Conservation (phyloP, 2,113 vertebrate species). For the Catharus bicknelli region DNA sequence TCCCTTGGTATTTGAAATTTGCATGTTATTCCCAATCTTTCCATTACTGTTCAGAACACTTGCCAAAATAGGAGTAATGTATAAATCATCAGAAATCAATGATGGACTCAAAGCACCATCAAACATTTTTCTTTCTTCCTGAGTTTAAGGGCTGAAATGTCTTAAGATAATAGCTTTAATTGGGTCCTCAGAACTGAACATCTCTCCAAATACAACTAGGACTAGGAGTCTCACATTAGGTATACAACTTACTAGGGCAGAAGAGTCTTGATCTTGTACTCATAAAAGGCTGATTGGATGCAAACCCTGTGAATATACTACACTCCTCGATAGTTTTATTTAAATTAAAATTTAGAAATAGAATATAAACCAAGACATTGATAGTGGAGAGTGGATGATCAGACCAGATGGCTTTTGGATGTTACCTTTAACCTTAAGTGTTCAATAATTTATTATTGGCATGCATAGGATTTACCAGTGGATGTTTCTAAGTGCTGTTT, state of each 20-base stretch:
- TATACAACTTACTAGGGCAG: not conserved
- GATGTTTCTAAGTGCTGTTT: not conserved
- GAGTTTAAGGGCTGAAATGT: not conserved
- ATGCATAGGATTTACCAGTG: not conserved
- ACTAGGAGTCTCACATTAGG: not conserved
- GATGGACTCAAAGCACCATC: not conserved
- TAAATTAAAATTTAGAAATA: not conserved
- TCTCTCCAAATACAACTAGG: not conserved
- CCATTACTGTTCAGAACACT: slow-evolving; percentile 3
- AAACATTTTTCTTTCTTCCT: not conserved
- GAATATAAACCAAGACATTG: not conserved
- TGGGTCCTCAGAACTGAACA: not conserved
- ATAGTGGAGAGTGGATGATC: not conserved
- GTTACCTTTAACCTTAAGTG: not conserved
- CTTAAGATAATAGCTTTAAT: not conserved
- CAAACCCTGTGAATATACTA: not conserved
- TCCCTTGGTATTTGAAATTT: slow-evolving; percentile 37
- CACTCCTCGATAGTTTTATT: not conserved
- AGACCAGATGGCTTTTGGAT: not conserved
- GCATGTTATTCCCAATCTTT: slow-evolving; percentile 21
- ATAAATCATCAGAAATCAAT: slow-evolving; percentile 34
- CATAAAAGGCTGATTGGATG: not conserved
- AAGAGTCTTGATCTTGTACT: not conserved
- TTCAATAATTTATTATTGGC: not conserved
- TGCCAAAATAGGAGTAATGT: slow-evolving; percentile 13